phyloP scores from a whole-genome alignment of 2,113 vertebrate genomes.

The Plecotus auritus region DNA sequence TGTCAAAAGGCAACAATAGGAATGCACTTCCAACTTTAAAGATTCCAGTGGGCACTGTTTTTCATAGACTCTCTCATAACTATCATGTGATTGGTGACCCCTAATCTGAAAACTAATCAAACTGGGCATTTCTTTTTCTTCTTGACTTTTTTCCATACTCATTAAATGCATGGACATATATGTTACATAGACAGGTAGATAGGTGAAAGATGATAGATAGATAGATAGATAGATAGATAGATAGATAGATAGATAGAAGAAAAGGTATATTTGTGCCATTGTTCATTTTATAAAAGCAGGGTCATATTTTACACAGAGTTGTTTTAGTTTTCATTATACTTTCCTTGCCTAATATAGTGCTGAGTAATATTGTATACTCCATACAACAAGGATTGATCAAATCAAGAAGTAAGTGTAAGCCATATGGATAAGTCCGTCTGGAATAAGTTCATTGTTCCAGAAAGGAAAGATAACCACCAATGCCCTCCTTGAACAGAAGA shows the following conservation, averaged over 20 bases:
- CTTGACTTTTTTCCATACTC: neutral
- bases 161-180: fast-evolving
- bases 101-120: no score
- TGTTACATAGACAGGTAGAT: neutral
- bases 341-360: neutral
- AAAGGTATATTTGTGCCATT: neutral
- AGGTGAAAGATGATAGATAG: neutral
- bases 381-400: neutral
- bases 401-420: neutral
- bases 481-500: neutral
- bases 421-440: neutral
- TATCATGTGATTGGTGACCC: fast-evolving
- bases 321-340: neutral
- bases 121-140: no score
- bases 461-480: no score
- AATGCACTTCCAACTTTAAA: neutral
- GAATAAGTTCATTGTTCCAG: neutral
- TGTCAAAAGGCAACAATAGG: neutral
- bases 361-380: neutral
- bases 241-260: neutral
- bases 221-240: neutral
- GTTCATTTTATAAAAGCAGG: neutral
- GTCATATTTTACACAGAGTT: neutral
- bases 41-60: neutral
- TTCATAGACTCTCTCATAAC: no score